A percentile compares a stretch with the other conserved stretches of the same genome.
Evolutionary conservation across 2,888 invertebrate genomes (phyloP).

Genomic region (Morpho helenor): DNA sequence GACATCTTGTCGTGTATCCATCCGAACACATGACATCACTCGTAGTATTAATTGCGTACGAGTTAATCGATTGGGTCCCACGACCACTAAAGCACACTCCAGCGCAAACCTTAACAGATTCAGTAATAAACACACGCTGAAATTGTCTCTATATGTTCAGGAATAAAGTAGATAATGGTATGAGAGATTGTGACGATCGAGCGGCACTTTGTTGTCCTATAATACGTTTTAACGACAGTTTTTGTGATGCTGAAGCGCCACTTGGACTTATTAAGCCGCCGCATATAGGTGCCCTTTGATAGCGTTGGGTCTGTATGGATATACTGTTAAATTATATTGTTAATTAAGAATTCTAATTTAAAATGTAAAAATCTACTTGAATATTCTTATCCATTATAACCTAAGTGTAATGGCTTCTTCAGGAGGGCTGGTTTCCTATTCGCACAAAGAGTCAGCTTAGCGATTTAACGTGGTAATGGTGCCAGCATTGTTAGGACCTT

Average conservation of each 20-base stretch:
- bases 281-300: conserved; percentile 30
- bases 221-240: conserved; percentile 47
- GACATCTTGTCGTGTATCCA: conserved; percentile 25
- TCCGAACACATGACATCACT: conserved; percentile 56
- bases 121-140: conserved; percentile 2
- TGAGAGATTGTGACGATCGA: background rate
- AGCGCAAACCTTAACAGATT: conserved; percentile 16
- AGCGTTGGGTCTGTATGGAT: conserved; percentile 41
- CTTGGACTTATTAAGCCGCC: conserved; percentile 69
- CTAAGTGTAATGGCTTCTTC: too few species aligned
- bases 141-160: background rate
- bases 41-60: conserved; percentile 44
- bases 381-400: too few species aligned
- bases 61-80: conserved; percentile 64
- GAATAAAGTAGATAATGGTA: conserved; percentile 10
- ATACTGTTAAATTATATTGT: too few species aligned
- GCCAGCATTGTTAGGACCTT: background rate
- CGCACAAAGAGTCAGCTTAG: too few species aligned
- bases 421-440: too few species aligned
- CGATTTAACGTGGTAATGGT: too few species aligned
- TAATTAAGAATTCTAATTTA: too few species aligned
- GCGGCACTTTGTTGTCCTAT: conserved; percentile 20
- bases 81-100: conserved; percentile 34
- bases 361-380: too few species aligned
- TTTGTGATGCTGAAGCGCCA: conserved; percentile 61